Base-by-base conservation (phyloP, 2,888 invertebrate genomes). In the Gnatocerus cornutus region DNA sequence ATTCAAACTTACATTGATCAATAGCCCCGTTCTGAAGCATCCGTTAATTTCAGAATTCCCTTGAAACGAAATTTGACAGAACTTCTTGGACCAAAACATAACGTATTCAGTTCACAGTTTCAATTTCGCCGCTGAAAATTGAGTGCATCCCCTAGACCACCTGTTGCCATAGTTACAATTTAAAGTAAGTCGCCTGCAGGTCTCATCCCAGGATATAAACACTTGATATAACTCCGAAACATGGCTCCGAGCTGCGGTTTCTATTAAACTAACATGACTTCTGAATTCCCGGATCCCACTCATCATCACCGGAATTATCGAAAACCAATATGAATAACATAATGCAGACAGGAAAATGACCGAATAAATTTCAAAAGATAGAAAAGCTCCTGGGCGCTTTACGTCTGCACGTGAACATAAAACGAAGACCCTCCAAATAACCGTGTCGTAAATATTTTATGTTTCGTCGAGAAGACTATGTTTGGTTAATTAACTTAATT, bases 31-130 rank as follows among this genome's bases (percentile, higher is more conserved):
- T 21, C 21, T 21, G 21, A 21, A 21, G 4, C 21, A 21, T 21
- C 2, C 21, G 21, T 21, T 21, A 4, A 21, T 21, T 21, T 4
- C 21, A n/a, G 33, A 33, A 33, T 37, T 21, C 48, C n/a, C 8
- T 50, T n/a, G 39, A 50, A 61, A 37, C 30, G 37, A 59, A 39
- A 14, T 48, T 21, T 13, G n/a, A 16, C 9, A 37, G 14, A 61
- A 61, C 53, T 61, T 37, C 61, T 41, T 61, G 27, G 13, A 39
- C 41, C 62, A 29, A 62, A 58, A 48, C 52, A 39, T 58, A 58
- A 69, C 50, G 50, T 69, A 69, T 69, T 69, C 69, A 37, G 69
- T 69, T 59, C 69, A 65, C 69, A 69, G 63, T 69, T 69, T 55
- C 64, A 69, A 69, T 69, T 69, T 69, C 61, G 41, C 55, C 30